Evolutionary conservation across 2,888 invertebrate species (phyloP).

Genomic region (Endotricha flammealis): DNA sequence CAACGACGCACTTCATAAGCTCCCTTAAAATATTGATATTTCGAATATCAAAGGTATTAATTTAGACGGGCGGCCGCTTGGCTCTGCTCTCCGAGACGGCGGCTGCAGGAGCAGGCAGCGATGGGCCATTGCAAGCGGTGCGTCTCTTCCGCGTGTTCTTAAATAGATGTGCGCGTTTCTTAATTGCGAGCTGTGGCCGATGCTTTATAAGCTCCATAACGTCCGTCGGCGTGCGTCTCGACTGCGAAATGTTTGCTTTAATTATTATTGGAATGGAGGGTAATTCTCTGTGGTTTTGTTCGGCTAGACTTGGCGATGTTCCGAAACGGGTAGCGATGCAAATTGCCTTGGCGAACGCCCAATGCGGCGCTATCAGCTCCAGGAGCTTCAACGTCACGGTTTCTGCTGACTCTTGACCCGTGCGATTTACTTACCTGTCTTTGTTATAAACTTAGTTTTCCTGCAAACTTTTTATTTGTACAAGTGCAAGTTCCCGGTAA

Average conservation of each 20-base stretch:
- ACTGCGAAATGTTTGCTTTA: constrained; percentile 76
- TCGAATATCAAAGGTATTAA: constrained; percentile 74
- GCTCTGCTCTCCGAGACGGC: constrained; percentile 41
- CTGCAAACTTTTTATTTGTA: too few species aligned
- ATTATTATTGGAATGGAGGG: constrained; percentile 79
- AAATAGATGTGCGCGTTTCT: constrained; percentile 73
- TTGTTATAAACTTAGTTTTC: too few species aligned
- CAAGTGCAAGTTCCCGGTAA: too few species aligned
- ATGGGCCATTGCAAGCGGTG: constrained; percentile 69
- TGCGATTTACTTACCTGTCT: constrained; percentile 9
- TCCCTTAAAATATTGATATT: constrained; percentile 73
- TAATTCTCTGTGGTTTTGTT: constrained; percentile 78
- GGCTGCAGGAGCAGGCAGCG: constrained; percentile 48
- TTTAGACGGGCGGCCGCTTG: constrained; percentile 60
- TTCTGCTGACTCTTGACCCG: constrained; percentile 50
- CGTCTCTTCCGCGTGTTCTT: constrained; percentile 71
- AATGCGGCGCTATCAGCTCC: constrained; percentile 68
- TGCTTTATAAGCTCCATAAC: constrained; percentile 77
- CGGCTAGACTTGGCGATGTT: constrained; percentile 79
- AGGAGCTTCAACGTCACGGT: constrained; percentile 51
- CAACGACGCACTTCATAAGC: constrained; percentile 62
- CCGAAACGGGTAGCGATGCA: constrained; percentile 78
- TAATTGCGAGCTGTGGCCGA: constrained; percentile 71
- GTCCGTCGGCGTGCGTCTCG: constrained; percentile 68
- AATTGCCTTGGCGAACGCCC: constrained; percentile 77